Conservation (phyloP, 2,113 vertebrate species). For the Entelurus aequoreus region DNA sequence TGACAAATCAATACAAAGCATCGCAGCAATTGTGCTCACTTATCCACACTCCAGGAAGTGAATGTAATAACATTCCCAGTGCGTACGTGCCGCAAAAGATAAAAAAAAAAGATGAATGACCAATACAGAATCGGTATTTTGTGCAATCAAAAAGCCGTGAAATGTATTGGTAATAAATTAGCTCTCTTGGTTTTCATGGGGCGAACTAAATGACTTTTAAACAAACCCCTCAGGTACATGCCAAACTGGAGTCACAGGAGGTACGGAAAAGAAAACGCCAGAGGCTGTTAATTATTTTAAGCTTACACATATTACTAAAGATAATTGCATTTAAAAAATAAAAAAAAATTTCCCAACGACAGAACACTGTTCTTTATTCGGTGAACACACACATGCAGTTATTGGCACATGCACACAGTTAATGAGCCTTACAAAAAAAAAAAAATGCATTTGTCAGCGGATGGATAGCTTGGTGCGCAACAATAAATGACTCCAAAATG, state of each 20-base stretch:
- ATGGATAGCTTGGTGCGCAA: no score
- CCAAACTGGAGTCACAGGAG: constrained; percentile 29
- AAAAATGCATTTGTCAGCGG: not conserved
- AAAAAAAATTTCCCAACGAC: no score
- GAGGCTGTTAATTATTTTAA: constrained; percentile 23
- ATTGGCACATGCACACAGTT: not conserved
- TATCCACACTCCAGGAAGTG: not conserved
- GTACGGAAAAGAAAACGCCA: constrained; percentile 30
- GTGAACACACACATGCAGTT: not conserved
- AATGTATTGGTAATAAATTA: constrained; percentile 57
- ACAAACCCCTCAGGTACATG: constrained; percentile 15
- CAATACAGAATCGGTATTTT: constrained; percentile 33
- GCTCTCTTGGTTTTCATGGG: constrained; percentile 28
- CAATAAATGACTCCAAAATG: not conserved
- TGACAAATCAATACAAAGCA: constrained; percentile 50
- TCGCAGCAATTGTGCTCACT: constrained; percentile 22
- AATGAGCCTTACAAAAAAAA: not conserved
- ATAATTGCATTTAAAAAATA: not conserved
- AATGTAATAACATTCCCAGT: constrained; percentile 52
- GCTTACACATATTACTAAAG: constrained; percentile 10
- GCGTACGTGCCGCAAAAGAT: constrained; percentile 39
- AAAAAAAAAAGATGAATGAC: constrained; percentile 62
- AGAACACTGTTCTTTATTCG: not conserved
- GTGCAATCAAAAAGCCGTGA: constrained; percentile 61
- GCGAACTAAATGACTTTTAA: constrained; percentile 15